Base-by-base conservation (phyloP, 2,113 vertebrate genomes). In the Suncus etruscus region DNA sequence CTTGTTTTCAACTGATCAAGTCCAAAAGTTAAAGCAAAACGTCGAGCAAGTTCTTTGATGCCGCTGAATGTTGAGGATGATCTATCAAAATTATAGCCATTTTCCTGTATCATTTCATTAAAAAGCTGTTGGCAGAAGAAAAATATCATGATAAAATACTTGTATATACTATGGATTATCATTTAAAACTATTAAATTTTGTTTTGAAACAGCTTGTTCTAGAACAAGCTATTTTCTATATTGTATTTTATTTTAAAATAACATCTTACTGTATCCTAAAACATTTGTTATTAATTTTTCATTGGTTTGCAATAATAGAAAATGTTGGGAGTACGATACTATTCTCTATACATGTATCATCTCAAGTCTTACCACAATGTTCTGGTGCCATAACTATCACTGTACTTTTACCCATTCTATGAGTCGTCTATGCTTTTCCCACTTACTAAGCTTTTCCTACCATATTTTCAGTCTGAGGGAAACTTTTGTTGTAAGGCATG, bases 1-100 rank as follows among this genome's bases (percentile, higher is more conserved):
- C 99, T 98, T 90, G 99, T 99, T 98, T 99, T 99, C 94, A 99
- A 93, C 65, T 99, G 99, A 98, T 99, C 99, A 25, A 99, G 98
- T 92, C 99, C 99, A 82, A 99, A 99, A 1, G 99, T 99, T 96
- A 99, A 98, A 91, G 99, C 99, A 97, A 99, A 99, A 80, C 99
- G 99, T 69, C 99, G 98, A 93, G 99, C 99, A 95, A 99, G 98
- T 96, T 99, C 99, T 97, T 99, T 99, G 97, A 99, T 99, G 78
- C 99, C 99, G 47, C 99, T 99, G 98, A 99, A 99, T 0, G 98
- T 96, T 0, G 99, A 98, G 45, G 99, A 98, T 18, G 99, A 99
- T 96, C 99, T 98, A 96, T 99, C 99, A 95, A 99, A 99, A 95
- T 98, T 99, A 92, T 98, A 99, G 90, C 99, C 98, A 97, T 99